A percentile compares a stretch with the other conserved stretches of the same genome.
Conservation (phyloP, 1,140 invertebrate species). For the Pogonus chalceus region DNA sequence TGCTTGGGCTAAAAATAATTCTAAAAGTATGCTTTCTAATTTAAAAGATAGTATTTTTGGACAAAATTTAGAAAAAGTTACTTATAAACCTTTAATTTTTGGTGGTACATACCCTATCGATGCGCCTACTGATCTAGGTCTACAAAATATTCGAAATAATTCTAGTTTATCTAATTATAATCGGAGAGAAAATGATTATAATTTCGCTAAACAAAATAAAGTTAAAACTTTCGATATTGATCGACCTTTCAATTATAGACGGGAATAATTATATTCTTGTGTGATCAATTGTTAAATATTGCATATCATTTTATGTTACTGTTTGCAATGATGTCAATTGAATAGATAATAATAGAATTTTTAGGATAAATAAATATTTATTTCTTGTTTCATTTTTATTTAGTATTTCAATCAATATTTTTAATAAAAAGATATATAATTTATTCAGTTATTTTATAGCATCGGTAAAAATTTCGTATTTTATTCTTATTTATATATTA, state of each 20-base stretch:
- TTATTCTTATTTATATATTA: too few species aligned
- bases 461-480: too few species aligned
- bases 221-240: constrained; percentile 32
- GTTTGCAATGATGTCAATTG: too few species aligned
- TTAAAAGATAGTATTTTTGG: constrained; percentile 23
- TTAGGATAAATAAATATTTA: too few species aligned
- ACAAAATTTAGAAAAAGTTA: constrained; percentile 21
- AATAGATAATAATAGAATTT: too few species aligned
- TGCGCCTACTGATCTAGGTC: constrained; percentile 38
- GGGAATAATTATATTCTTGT: too few species aligned
- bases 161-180: constrained; percentile 5
- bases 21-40: constrained; percentile 29
- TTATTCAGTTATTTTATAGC: too few species aligned
- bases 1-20: constrained; percentile 39
- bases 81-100: constrained; percentile 58
- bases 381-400: too few species aligned
- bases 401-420: too few species aligned
- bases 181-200: constrained; percentile 31
- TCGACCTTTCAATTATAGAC: constrained; percentile 12
- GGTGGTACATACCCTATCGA: constrained; percentile 76
- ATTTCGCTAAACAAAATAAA: constrained; percentile 30
- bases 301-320: too few species aligned
- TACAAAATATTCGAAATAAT: constrained; percentile 13
- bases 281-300: too few species aligned
- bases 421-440: too few species aligned